Base-by-base conservation (phyloP, 2,888 invertebrate genomes). In the Drosophila barbarae region DNA sequence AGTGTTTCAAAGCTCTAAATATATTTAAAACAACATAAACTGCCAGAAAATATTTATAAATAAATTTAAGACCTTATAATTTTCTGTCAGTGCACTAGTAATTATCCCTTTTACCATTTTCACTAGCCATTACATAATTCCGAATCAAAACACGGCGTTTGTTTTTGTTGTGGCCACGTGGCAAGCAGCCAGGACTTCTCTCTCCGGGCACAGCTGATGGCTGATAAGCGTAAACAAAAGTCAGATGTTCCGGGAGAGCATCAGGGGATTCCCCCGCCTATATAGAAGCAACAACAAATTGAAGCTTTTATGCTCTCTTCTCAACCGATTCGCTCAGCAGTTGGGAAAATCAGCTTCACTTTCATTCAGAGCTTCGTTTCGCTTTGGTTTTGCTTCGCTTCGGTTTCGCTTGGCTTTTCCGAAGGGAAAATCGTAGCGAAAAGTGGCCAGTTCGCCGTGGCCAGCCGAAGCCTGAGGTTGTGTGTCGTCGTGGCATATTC, bases 321-420 rank as follows among this genome's bases (percentile, higher is more conserved):
- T 51, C 23, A 69, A 78, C 84, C 84, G 84, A 47, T 84, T 84
- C 84, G 79, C 84, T 80, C 79, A 13, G 10, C 26, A 8, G 13
- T 13, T 21, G 36, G 41, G 23, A 32, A 65, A 28, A 54, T 42
- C 49, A 61, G 70, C 79, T 79, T 79, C 80, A 79, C 73, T 81
- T 84, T 82, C 84, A 71, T 74, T 79, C 68, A 64, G 69, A 50
- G 56, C 38, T 66, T 59, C 59, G 44, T 10, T 36, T 50, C 7
- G 26, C 49, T 8, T 49, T 50, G 61, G 61, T 7, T n/a, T 15
- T 15, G 36, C 36, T 36, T 15, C 60, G 50, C 36, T 15, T 15
- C 61, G 50, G n/a, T 15, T 61, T 18, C 10, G 26, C 18, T 28
- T 42, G 46, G 30, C 44, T 46, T 46, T 46, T 46, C 46, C 46